Conservation (phyloP, 2,888 invertebrate genomes). For the Syrphus vitripennis region DNA sequence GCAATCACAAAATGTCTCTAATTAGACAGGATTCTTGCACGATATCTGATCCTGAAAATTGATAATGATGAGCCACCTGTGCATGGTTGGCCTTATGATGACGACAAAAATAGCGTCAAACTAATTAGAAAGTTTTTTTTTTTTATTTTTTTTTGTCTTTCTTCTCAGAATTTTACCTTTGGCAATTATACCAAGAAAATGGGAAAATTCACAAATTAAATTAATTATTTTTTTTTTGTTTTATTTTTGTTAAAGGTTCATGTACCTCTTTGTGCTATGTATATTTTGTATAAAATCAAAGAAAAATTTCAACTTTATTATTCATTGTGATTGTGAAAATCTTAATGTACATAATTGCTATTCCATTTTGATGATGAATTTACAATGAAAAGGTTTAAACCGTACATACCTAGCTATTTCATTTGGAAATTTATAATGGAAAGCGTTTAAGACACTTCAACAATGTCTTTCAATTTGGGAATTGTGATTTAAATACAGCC, state of each 20-base stretch:
- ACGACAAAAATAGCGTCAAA: conserved; percentile 3
- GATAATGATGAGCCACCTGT: not conserved
- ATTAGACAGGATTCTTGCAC: not conserved
- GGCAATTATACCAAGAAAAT: not conserved
- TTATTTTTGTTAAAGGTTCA: too few species aligned
- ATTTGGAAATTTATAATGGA: too few species aligned
- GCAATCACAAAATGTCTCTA: not conserved
- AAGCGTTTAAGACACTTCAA: too few species aligned
- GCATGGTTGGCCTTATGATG: not conserved
- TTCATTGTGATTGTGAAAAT: not conserved
- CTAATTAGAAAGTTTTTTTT: not conserved
- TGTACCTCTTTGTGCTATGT: too few species aligned
- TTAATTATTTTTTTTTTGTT: too few species aligned
- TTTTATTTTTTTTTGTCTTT: too few species aligned
- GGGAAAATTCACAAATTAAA: too few species aligned
- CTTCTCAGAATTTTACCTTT: not conserved
- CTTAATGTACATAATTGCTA: not conserved
- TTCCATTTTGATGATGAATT: not conserved
- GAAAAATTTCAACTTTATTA: not conserved
- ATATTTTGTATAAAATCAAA: too few species aligned
- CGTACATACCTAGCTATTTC: too few species aligned
- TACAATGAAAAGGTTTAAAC: too few species aligned
- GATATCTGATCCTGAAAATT: not conserved
- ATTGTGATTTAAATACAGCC: too few species aligned
- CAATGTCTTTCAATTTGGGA: too few species aligned